These are phyloP conservation scores for Coleophora flavipennella DNA, from an alignment of 2,888 invertebrate species.

Conservation along the genomic window DNA sequence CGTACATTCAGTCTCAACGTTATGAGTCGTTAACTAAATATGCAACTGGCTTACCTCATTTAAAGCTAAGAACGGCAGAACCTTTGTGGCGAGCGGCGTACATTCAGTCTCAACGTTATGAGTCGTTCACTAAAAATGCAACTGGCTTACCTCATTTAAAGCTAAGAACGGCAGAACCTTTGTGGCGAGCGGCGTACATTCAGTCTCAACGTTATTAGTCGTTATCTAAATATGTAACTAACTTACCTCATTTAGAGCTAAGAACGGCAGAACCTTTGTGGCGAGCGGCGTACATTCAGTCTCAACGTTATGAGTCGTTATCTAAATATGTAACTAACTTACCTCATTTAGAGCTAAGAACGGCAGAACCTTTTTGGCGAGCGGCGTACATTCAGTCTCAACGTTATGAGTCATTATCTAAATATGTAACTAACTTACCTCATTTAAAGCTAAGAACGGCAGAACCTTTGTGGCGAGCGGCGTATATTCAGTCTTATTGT, in stretches of 20 bases:
- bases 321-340: no score
- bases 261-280: constrained; percentile 82
- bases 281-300: no score
- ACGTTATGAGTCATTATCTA: no score
- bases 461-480: constrained; percentile 71
- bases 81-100: constrained; percentile 56
- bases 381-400: no score
- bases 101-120: no score
- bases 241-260: constrained; percentile 96
- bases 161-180: constrained; percentile 90
- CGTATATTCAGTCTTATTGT: constrained; percentile 16
- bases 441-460: constrained; percentile 96
- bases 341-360: constrained; percentile 97
- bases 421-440: constrained; percentile 68
- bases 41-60: constrained; percentile 95
- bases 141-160: constrained; percentile 94
- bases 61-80: constrained; percentile 92
- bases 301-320: no score
- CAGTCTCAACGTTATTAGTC: no score
- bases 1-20: no score
- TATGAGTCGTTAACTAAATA: no score
- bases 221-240: no score
- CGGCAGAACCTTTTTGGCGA: constrained; percentile 78
- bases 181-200: constrained; percentile 37
- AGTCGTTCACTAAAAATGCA: no score